Conservation (phyloP, 2,797 vertebrate genomes). For the Myripristis jacobus region DNA sequence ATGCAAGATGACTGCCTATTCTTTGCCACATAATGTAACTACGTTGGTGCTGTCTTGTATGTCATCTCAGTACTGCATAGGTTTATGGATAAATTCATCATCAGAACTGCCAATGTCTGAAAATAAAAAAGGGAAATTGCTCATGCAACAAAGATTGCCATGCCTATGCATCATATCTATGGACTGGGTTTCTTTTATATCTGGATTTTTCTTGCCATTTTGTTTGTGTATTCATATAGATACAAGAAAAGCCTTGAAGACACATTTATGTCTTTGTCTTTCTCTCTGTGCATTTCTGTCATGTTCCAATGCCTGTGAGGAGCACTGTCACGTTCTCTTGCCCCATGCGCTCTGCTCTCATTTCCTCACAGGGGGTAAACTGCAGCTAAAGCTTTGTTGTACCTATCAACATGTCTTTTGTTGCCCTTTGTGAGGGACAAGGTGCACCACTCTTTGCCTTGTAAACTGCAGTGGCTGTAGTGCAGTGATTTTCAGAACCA, state of each 20-base stretch:
- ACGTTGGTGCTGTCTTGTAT: slow-evolving; percentile 40
- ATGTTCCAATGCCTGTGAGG: slow-evolving; percentile 12
- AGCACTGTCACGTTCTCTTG: slow-evolving; percentile 16
- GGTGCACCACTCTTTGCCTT: background rate
- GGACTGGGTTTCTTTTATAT: slow-evolving; percentile 24
- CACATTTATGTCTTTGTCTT: slow-evolving; percentile 15
- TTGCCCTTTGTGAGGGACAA: background rate
- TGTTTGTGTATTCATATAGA: slow-evolving; percentile 1
- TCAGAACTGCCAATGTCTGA: slow-evolving; percentile 14
- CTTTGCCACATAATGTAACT: slow-evolving; percentile 28
- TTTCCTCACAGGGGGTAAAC: slow-evolving; percentile 26
- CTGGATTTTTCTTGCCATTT: slow-evolving; percentile 13
- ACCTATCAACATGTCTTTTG: slow-evolving; percentile 19
- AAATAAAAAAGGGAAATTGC: slow-evolving; percentile 22
- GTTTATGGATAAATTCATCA: slow-evolving; percentile 35
- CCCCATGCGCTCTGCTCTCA: no score
- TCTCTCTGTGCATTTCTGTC: slow-evolving; percentile 10
- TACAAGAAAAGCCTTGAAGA: no score
- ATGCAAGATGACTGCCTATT: slow-evolving; percentile 22
- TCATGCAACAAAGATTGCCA: background rate
- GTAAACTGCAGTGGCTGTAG: slow-evolving; percentile 4
- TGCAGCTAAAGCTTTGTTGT: slow-evolving; percentile 18
- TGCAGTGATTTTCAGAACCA: slow-evolving; percentile 21
- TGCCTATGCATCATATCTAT: background rate
- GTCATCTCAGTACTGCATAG: slow-evolving; percentile 34